Evolutionary conservation across 1,140 invertebrate genomes (phyloP).

Genomic region (Laodelphax striatellus): DNA sequence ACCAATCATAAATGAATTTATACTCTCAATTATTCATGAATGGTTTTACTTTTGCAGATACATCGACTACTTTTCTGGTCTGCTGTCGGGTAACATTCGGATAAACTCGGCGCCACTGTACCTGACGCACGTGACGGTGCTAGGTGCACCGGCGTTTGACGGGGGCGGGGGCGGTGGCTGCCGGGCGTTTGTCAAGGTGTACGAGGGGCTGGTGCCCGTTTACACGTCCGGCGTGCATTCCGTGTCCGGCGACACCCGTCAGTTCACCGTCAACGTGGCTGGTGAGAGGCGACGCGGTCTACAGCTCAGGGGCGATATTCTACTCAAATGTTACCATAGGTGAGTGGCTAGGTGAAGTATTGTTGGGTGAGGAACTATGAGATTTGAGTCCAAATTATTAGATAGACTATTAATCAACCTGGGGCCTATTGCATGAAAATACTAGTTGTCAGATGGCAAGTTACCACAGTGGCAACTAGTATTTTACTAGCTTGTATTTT

Average conservation of each 20-base stretch:
- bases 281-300: conserved; percentile 47
- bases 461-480: too few species aligned
- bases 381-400: too few species aligned
- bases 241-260: conserved; percentile 43
- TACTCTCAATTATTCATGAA: not conserved
- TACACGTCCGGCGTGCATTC: conserved; percentile 74
- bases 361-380: too few species aligned
- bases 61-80: conserved; percentile 78
- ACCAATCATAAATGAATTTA: too few species aligned
- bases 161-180: conserved; percentile 42
- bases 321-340: conserved; percentile 81
- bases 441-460: too few species aligned
- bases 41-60: conserved; percentile 52
- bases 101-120: conserved; percentile 79
- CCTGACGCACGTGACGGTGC: conserved; percentile 74
- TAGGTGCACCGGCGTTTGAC: conserved; percentile 70
- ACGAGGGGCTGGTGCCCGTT: conserved; percentile 75
- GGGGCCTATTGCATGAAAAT: too few species aligned
- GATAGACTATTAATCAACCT: too few species aligned
- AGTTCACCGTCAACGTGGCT: conserved; percentile 58
- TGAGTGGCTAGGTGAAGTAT: conserved; percentile 17
- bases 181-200: conserved; percentile 68
- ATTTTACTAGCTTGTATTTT: too few species aligned
- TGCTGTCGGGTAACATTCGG: conserved; percentile 72
- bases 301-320: conserved; percentile 73